Base-by-base conservation (phyloP, 2,888 invertebrate species). In the Caenorhabditis sp. region DNA sequence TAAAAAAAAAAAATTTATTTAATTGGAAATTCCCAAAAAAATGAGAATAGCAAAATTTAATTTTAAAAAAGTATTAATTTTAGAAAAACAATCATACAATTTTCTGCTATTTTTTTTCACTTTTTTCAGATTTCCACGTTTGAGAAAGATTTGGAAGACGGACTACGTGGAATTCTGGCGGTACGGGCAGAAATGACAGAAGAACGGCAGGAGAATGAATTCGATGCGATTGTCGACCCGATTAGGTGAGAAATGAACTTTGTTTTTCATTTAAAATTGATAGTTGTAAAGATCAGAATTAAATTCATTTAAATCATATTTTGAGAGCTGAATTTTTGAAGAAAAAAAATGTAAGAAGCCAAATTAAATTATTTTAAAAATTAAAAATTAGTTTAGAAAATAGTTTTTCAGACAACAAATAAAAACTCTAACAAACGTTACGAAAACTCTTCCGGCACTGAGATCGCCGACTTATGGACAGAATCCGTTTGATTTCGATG, bases 201-300 rank as follows among this genome's bases (percentile, higher is more conserved):
- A 51, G 51, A 40, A 8, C 70, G 76, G 1, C 80, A 71, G 28
- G 80, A 82, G 47, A 83, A 87, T 11, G 71, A 78, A 18, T 89
- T 89, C 28, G 89, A 89, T 61, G 32, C 71, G 13, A 55, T 83
- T n/a, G 71, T 88, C 4, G 88, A 89, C 26, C 88, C 88, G 8
- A 86, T 87, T n/a, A 60, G 82, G 84, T 84, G 40, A 5, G 28
- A 40, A 9, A 55, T 72, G 24, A 8, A 6, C 32, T 6, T 32
- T 32, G 4, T 32, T 32, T 6, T 6, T 32, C 32, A 32, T 32
- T 32, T 4, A 32, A 6, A 32, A 32, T n/a, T n/a, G n/a, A n/a
- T n/a, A n/a, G n/a, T n/a, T n/a, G n/a, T n/a, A n/a, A n/a, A n/a
- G n/a, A n/a, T n/a, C n/a, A n/a, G n/a, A n/a, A n/a, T n/a, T n/a